These are phyloP conservation scores for Notiomystis cincta DNA, from an alignment of 2,113 vertebrate genomes.

Conservation along the genomic window DNA sequence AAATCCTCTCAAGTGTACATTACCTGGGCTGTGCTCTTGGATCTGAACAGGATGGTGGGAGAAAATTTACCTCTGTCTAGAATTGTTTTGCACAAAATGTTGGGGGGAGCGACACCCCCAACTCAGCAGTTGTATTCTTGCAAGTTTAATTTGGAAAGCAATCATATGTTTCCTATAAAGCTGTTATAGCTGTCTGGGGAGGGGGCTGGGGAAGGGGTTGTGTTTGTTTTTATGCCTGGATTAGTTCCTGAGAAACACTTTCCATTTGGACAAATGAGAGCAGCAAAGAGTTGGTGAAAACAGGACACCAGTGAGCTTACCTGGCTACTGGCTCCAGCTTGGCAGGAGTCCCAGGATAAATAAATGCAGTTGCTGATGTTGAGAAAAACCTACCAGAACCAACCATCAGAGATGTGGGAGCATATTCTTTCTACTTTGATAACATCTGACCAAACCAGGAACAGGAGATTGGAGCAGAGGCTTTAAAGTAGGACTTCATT, in stretches of 20 bases:
- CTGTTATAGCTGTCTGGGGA: conserved; percentile 66
- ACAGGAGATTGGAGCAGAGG: not conserved
- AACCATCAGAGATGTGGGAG: conserved; percentile 18
- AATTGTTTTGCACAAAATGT: conserved; percentile 38
- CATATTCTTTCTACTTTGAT: not conserved
- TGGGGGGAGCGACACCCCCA: not conserved
- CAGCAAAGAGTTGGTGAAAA: conserved; percentile 71
- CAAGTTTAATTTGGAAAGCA: conserved; percentile 74
- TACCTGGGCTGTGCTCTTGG: conserved; percentile 57
- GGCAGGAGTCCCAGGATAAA: conserved; percentile 73
- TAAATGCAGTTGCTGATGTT: conserved; percentile 73
- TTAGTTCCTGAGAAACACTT: conserved; percentile 74
- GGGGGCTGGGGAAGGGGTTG: conserved; percentile 17
- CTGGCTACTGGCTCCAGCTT: conserved; percentile 80
- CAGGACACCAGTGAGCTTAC: conserved; percentile 73
- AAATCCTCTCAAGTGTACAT: conserved; percentile 77
- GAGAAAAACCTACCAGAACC: conserved; percentile 77
- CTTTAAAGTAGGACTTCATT: not conserved
- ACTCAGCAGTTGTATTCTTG: conserved; percentile 54
- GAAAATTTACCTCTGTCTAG: conserved; percentile 70
- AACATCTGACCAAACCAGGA: not conserved
- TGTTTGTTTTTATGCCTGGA: not conserved
- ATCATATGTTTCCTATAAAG: conserved; percentile 81
- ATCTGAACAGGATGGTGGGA: conserved; percentile 65
- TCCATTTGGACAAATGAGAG: conserved; percentile 78